These are phyloP conservation scores for Bombus pyrosoma DNA, from an alignment of 1,140 invertebrate species.

Conservation along the genomic window DNA sequence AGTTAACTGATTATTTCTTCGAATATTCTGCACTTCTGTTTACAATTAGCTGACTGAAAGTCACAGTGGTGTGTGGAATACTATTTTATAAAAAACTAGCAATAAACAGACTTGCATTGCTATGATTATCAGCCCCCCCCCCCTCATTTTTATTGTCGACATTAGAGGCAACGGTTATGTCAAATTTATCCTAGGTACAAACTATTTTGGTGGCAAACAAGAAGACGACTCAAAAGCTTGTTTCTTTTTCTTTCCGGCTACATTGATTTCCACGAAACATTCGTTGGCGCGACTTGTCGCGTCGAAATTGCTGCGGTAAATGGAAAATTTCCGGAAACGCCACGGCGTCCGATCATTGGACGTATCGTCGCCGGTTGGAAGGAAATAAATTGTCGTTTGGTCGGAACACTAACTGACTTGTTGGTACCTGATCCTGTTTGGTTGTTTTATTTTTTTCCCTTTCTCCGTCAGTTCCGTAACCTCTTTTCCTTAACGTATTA, in stretches of 20 bases:
- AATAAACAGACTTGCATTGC: too few relatives aligned
- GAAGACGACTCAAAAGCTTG: background rate
- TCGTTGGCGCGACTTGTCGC: background rate
- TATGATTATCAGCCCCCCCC: background rate
- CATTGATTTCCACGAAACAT: background rate
- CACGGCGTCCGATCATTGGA: constrained; percentile 12
- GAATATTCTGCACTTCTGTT: too few relatives aligned
- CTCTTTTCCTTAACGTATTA: background rate
- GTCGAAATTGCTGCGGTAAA: constrained; percentile 26
- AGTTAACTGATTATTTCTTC: too few relatives aligned
- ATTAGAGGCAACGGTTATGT: background rate
- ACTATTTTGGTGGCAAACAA: constrained; percentile 12
- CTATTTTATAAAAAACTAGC: too few relatives aligned
- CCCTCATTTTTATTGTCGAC: background rate
- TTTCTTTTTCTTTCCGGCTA: background rate
- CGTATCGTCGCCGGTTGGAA: constrained; percentile 3
- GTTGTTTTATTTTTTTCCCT: background rate
- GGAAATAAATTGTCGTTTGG: constrained; percentile 13
- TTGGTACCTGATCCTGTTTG: background rate
- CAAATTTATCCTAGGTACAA: constrained; percentile 3
- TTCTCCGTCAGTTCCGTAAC: background rate
- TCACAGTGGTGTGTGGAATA: too few relatives aligned
- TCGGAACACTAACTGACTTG: background rate
- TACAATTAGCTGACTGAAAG: too few relatives aligned
- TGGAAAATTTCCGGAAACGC: constrained; percentile 26